A percentile compares a stretch with the other conserved stretches of the same genome.
Conservation (phyloP, 2,113 vertebrate species). For the Psettodes erumei region DNA sequence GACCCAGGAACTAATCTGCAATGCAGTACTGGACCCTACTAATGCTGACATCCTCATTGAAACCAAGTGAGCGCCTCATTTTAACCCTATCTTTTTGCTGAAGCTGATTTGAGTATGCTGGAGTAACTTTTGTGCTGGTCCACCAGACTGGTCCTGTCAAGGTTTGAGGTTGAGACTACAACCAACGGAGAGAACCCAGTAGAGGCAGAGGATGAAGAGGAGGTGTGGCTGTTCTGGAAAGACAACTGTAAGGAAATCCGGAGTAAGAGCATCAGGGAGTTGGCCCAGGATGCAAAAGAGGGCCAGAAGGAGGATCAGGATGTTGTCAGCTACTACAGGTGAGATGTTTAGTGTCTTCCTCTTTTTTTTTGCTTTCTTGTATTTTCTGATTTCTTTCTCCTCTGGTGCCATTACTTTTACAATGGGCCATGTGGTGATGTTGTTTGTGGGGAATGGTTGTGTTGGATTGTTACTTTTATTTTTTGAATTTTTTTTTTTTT, state of each 20-base stretch:
- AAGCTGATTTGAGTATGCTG: not conserved
- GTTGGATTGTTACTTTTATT: too few relatives aligned
- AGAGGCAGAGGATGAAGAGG: slow-evolving; percentile 94
- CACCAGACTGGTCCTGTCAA: slow-evolving; percentile 92
- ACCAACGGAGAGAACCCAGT: slow-evolving; percentile 87
- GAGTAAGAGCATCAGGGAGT: slow-evolving; percentile 94
- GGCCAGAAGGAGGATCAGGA: slow-evolving; percentile 97
- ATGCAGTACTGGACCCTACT: slow-evolving; percentile 92
- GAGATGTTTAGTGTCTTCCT: not conserved
- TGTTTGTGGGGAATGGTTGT: too few relatives aligned
- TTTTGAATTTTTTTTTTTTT: too few relatives aligned
- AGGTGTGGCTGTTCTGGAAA: slow-evolving; percentile 98
- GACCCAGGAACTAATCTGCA: slow-evolving; percentile 98
- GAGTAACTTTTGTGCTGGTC: not conserved
- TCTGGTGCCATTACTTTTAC: too few relatives aligned
- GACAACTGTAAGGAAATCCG: slow-evolving; percentile 91
- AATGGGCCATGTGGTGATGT: too few relatives aligned
- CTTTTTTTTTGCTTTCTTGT: too few relatives aligned
- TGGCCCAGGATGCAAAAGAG: slow-evolving; percentile 97
- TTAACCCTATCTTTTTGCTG: not conserved
- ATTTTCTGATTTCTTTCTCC: too few relatives aligned
- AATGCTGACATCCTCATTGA: slow-evolving; percentile 98
- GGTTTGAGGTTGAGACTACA: slow-evolving; percentile 91
- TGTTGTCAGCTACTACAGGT: slow-evolving; percentile 98
- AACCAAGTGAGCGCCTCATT: slow-evolving; percentile 88